Base-by-base conservation (phyloP, 2,797 vertebrate species). In the Nasua narica region DNA sequence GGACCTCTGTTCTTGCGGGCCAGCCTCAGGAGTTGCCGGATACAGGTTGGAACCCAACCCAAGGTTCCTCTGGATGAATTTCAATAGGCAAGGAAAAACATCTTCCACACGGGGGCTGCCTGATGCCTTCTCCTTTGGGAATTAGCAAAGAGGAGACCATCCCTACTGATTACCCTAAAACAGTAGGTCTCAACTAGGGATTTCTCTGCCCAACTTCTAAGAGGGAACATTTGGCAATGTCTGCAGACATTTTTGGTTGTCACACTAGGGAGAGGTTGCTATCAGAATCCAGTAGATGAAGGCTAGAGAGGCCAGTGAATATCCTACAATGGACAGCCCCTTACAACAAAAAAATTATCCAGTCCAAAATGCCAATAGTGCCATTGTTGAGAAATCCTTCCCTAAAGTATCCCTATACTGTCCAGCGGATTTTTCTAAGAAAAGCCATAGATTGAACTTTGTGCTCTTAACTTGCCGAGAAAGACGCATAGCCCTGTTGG, bases 11-110 rank as follows among this genome's bases (percentile, higher is more conserved):
- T 97, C 96, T 92, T 60, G 67, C 27, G 65, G 58, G 81, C 67
- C 91, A 95, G 2, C 37, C 83, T 84, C 43, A 85, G 97, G 95
- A 91, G 93, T 97, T 98, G 97, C 95, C 43, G 56, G 96, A 95
- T 87, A 96, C 78, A 96, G 91, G 92, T 43, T 98, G 96, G 83
- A 98, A 97, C 60, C 65, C 76, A 98, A 97, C 82, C 95, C 97
- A 87, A 88, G 50, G 82, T 69, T 70, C 87, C 72, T 94, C 67
- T 19, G 35, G 74, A 95, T 78, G 70, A 97, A 93, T 85, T 91
- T 78, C 62, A 92, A 85, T 1, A 3, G 86, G 27, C 86, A 97
- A 87, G n/a, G 87, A 95, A 94, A 92, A 97, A 52, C 0, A 1
- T 87, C 93, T 95, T 43, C 56, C 35, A 67, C 96, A 93, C 54